Base-by-base conservation (phyloP, 2,888 invertebrate species). In the Eueremaeus valkanovi region DNA sequence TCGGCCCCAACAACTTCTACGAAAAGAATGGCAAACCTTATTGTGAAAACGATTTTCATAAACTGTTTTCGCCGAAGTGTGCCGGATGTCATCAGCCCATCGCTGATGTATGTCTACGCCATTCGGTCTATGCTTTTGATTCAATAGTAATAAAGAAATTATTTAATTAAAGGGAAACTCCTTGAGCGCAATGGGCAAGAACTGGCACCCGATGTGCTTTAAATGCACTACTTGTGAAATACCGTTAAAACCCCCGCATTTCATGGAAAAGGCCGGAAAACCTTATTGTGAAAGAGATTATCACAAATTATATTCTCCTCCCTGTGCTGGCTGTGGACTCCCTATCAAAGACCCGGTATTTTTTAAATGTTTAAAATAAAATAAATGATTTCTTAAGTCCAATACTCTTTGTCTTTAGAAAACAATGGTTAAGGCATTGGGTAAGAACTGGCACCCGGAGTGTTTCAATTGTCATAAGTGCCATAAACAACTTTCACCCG, bases 131-230 rank as follows among this genome's bases (percentile, higher is more conserved):
- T 16, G 24, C 66, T 8, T 29, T 31, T 66, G 29, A 16, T 33
- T 49, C 16, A 24, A 24, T 40, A 45, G n/a, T 27, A 21, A 18
- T 33, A 16, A 42, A 3, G 27, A 51, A 72, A 66, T n/a, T 45
- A 24, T 51, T 72, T 11, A 21, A 33, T 72, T 31, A n/a, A 16
- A 75, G 75, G 58, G 51, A 1, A 61, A 75, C 31, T 75, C 70
- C 24, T 45, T 75, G 2, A 24, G 27, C 0, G 98, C 97, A 13
- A 85, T 98, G 84, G 95, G 96, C 84, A 93, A 93, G 85, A 96
- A 95, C 79, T 98, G 96, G 95, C 98, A 98, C 84, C 95, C 96
- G 82, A 96, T 98, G 84, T 97, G 97, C 99, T 99, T 99, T 86
- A 93, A 92, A 77, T 99, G 99, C 87, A 92, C 92, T 79, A 95